These are phyloP conservation scores for Pemphigus obesinymphae DNA, from an alignment of 1,140 invertebrate genomes.

Conservation along the genomic window DNA sequence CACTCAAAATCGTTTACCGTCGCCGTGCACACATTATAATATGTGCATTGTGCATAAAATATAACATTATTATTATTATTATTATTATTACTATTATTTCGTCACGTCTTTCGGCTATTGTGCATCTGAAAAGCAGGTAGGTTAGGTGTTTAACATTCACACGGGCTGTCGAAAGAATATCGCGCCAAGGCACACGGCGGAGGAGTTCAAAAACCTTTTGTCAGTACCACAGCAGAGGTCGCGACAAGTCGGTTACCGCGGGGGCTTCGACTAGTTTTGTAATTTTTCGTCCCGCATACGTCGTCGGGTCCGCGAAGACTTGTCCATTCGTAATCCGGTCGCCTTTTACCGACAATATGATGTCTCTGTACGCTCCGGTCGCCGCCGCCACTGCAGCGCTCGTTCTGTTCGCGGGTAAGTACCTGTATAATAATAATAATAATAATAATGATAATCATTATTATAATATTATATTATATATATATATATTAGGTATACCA, in stretches of 20 bases:
- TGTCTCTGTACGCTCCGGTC: conserved; percentile 4
- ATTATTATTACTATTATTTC: background rate
- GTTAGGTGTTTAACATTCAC: no score
- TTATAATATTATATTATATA: no score
- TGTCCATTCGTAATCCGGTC: conserved; percentile 20
- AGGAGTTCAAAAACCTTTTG: conserved; percentile 39
- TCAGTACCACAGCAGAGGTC: conserved; percentile 23
- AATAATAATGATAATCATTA: no score
- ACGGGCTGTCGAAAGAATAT: conserved; percentile 2
- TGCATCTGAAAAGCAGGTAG: background rate
- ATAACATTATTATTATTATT: no score
- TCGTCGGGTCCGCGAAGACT: background rate
- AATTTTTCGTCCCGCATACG: background rate
- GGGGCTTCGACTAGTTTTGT: background rate
- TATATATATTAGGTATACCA: background rate
- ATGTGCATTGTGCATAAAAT: no score
- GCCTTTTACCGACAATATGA: conserved; percentile 28
- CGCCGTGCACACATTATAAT: no score
- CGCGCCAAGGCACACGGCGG: no score
- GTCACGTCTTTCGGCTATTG: background rate
- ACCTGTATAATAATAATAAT: no score
- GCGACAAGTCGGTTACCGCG: conserved; percentile 27
- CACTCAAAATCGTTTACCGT: no score
- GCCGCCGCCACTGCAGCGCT: background rate
- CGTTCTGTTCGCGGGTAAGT: conserved; percentile 17